Conservation (phyloP, 2,797 vertebrate species). For the Sciaenops ocellatus region DNA sequence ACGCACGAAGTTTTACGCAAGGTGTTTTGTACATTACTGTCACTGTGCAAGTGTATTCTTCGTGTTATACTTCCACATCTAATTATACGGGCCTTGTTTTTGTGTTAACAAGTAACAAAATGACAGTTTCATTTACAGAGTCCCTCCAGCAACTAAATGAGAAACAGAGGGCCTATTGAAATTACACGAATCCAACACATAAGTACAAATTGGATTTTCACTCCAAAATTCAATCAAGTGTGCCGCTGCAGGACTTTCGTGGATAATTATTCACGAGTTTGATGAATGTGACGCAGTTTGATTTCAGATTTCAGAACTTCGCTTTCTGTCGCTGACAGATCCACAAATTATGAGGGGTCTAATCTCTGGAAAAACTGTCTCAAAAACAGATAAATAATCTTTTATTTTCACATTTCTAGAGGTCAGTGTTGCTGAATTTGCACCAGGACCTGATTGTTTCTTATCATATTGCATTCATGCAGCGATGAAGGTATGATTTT, state of each 20-base stretch:
- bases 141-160: neutral
- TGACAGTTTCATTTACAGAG: neutral
- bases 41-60: neutral
- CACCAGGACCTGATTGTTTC: neutral
- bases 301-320: constrained; percentile 21
- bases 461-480: neutral
- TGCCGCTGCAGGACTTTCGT: neutral
- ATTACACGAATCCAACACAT: neutral
- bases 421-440: neutral
- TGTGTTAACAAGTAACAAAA: neutral
- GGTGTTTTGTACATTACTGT: neutral
- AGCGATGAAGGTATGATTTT: neutral
- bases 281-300: neutral
- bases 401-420: neutral
- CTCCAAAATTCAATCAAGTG: no score
- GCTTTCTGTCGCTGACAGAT: neutral
- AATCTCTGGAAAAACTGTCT: neutral
- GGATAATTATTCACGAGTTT: neutral
- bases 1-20: neutral
- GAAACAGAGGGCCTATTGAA: neutral
- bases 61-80: neutral
- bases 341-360: no score
- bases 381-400: neutral
- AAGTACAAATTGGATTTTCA: neutral
- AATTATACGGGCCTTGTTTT: neutral